Conservation (phyloP, 2,888 invertebrate species). For the Caenorhabditis sp. region DNA sequence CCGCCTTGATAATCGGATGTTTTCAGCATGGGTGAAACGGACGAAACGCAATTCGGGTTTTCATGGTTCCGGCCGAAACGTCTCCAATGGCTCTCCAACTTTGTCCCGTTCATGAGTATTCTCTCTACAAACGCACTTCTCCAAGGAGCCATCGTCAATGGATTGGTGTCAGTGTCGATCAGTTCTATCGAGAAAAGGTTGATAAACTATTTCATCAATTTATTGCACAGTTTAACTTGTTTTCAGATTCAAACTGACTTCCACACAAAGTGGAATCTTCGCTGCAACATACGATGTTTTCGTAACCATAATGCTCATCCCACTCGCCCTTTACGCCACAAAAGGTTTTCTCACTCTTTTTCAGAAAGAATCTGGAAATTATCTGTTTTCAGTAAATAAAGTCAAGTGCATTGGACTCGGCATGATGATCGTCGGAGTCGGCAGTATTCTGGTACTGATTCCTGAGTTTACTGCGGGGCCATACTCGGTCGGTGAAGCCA, state of each 20-base stretch:
- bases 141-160: slow-evolving; percentile 70
- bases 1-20: background rate
- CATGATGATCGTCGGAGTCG: slow-evolving; percentile 67
- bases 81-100: slow-evolving; percentile 56
- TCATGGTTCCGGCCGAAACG: slow-evolving; percentile 47
- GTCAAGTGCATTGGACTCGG: slow-evolving; percentile 63
- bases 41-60: slow-evolving; percentile 42
- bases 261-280: slow-evolving; percentile 66
- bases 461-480: slow-evolving; percentile 65
- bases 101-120: slow-evolving; percentile 60
- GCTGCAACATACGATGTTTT: slow-evolving; percentile 68
- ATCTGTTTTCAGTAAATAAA: slow-evolving; percentile 64
- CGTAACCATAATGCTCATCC: slow-evolving; percentile 64
- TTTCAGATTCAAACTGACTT: slow-evolving; percentile 63
- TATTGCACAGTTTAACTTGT: background rate
- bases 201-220: background rate
- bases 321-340: slow-evolving; percentile 59
- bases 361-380: background rate
- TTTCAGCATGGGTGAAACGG: slow-evolving; percentile 49
- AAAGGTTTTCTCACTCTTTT: slow-evolving; percentile 46
- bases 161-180: slow-evolving; percentile 67
- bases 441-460: slow-evolving; percentile 59
- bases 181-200: slow-evolving; percentile 68
- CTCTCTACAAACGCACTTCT: slow-evolving; percentile 63
- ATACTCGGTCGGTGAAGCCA: slow-evolving; percentile 53